phyloP scores from a whole-genome alignment of 2,797 vertebrate species.

The Amblyopsis hoosieri region DNA sequence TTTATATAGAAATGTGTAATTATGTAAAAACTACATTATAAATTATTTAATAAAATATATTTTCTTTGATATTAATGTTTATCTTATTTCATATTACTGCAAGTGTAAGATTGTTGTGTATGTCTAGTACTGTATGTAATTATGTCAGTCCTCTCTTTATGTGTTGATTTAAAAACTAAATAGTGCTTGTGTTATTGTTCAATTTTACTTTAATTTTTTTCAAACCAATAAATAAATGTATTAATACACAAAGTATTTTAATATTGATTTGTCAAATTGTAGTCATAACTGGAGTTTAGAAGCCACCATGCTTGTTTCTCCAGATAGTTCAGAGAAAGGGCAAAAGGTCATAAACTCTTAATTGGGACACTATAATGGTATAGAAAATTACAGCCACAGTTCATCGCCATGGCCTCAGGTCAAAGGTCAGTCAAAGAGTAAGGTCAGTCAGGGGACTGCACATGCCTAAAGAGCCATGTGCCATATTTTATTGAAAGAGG shows the following conservation, averaged over 20 bases:
- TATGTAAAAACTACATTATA: constrained; percentile 9
- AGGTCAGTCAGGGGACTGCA: constrained; percentile 33
- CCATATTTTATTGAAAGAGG: too few species aligned
- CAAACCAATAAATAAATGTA: too few species aligned
- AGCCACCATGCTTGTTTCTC: constrained; percentile 5
- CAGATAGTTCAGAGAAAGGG: constrained; percentile 30
- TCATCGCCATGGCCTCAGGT: constrained; percentile 45
- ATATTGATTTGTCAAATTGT: too few species aligned
- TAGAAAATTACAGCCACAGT: constrained; percentile 30
- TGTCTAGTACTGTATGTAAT: too few species aligned
- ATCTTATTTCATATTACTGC: too few species aligned
- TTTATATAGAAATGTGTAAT: constrained; percentile 1
- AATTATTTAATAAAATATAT: constrained; percentile 2
- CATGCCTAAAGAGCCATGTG: constrained; percentile 27
- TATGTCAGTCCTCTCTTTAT: too few species aligned
- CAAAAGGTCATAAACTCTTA: constrained; percentile 51
- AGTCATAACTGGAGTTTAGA: too few species aligned
- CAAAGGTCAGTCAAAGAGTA: constrained; percentile 30
- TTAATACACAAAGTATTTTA: too few species aligned
- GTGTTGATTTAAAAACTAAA: not conserved
- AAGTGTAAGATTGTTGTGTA: too few species aligned
- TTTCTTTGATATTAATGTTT: not conserved
- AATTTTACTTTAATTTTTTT: not conserved
- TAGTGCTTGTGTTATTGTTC: not conserved
- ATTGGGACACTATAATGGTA: constrained; percentile 44